Conservation (phyloP, 2,113 vertebrate genomes). For the Patagioenas fasciata region DNA sequence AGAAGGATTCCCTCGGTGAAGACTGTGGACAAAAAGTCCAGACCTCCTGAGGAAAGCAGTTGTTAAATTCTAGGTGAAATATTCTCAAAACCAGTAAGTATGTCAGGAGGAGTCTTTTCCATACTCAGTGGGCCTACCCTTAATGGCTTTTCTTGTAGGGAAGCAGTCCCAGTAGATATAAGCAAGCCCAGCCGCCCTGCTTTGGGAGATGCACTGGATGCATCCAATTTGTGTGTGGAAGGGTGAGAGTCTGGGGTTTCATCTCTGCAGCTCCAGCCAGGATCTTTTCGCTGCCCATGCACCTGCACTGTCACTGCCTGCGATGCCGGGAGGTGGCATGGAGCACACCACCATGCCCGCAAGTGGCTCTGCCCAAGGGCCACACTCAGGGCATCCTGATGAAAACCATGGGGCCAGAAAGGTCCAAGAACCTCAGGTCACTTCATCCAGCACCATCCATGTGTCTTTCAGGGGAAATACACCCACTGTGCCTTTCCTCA, state of each 20-base stretch:
- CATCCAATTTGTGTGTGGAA: rapidly evolving
- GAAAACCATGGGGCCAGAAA: neutral
- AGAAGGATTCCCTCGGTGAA: neutral
- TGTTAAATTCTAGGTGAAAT: neutral
- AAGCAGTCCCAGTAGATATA: neutral
- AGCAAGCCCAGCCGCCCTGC: rapidly evolving
- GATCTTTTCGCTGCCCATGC: rapidly evolving
- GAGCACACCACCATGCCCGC: neutral
- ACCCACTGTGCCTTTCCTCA: rapidly evolving
- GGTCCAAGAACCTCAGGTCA: neutral
- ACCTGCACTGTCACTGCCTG: neutral
- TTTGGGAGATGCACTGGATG: neutral
- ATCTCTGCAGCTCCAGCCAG: rapidly evolving
- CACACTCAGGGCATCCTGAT: too few relatives aligned
- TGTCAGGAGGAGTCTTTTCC: neutral
- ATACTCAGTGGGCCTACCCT: too few relatives aligned
- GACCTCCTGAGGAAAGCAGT: neutral
- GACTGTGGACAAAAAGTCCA: neutral
- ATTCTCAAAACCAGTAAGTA: neutral
- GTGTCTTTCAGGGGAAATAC: neutral
- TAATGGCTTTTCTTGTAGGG: neutral
- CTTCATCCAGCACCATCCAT: neutral
- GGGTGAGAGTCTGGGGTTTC: neutral
- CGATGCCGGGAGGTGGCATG: rapidly evolving
- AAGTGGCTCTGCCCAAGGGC: neutral